phyloP scores from a whole-genome alignment of 2,113 vertebrate species.

The Callipepla californica region DNA sequence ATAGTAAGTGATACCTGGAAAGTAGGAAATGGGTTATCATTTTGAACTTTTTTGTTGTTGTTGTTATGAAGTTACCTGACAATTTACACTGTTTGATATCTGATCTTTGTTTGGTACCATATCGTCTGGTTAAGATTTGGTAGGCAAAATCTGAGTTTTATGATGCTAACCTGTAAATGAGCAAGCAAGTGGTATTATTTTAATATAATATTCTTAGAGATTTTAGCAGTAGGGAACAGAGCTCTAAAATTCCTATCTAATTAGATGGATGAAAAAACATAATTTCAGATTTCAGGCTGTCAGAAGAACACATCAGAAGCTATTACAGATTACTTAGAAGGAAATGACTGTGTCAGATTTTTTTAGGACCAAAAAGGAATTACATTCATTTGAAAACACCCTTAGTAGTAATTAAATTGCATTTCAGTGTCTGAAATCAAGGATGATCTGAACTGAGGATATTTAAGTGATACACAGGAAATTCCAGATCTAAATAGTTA shows the following conservation, averaged over 20 bases:
- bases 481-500: background rate
- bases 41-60: background rate
- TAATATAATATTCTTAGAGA: background rate
- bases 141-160: background rate
- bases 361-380: background rate
- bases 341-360: background rate
- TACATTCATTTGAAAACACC: constrained; percentile 6
- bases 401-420: constrained; percentile 12
- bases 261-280: background rate
- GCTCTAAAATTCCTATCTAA: background rate
- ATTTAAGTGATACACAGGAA: background rate
- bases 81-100: background rate
- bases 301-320: background rate
- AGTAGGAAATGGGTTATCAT: background rate
- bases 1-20: background rate
- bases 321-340: background rate
- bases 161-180: background rate
- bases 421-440: constrained; percentile 4
- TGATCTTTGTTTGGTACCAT: background rate
- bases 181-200: background rate
- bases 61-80: background rate
- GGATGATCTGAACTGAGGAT: background rate
- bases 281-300: background rate
- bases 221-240: background rate
- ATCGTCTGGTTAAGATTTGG: background rate